A percentile compares a stretch with the other conserved stretches of the same genome.
phyloP scores from a whole-genome alignment of 1,140 invertebrate genomes.

The Centruroides sculpturatus region DNA sequence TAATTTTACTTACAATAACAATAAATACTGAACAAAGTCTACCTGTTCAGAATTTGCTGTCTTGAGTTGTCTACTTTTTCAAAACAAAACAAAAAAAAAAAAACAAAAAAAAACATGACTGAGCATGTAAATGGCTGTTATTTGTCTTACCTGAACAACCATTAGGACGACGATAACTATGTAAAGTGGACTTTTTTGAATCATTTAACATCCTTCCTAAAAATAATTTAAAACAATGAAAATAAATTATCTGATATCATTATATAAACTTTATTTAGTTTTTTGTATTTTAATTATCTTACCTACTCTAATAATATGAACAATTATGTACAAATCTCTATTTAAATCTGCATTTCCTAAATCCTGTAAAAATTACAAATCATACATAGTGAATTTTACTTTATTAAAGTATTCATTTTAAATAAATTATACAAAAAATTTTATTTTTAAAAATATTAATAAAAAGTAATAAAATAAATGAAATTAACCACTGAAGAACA shows the following conservation, averaged over 20 bases:
- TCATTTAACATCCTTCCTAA: slow-evolving; percentile 57
- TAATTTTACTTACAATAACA: no score
- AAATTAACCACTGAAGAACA: no score
- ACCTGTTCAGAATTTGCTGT: no score
- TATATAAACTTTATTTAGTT: not conserved
- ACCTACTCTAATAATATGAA: slow-evolving; percentile 74
- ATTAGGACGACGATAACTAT: slow-evolving; percentile 54
- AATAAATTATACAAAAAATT: no score
- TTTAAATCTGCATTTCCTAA: slow-evolving; percentile 63
- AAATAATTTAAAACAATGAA: slow-evolving; percentile 1
- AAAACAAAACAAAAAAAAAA: no score
- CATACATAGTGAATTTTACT: no score
- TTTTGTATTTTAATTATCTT: slow-evolving; percentile 11
- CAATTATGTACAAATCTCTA: slow-evolving; percentile 68
- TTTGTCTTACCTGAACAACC: slow-evolving; percentile 52
- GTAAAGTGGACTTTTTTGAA: slow-evolving; percentile 46
- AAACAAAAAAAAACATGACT: no score
- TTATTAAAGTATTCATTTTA: no score
- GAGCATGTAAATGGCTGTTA: no score
- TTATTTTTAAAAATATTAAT: not conserved
- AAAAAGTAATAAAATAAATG: not conserved
- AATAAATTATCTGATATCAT: not conserved
- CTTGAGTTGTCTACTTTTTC: no score
- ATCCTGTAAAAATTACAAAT: slow-evolving; percentile 31
- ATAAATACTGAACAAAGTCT: no score